Evolutionary conservation across 2,797 vertebrate species (phyloP).

Genomic region (Poliocrania exsul): DNA sequence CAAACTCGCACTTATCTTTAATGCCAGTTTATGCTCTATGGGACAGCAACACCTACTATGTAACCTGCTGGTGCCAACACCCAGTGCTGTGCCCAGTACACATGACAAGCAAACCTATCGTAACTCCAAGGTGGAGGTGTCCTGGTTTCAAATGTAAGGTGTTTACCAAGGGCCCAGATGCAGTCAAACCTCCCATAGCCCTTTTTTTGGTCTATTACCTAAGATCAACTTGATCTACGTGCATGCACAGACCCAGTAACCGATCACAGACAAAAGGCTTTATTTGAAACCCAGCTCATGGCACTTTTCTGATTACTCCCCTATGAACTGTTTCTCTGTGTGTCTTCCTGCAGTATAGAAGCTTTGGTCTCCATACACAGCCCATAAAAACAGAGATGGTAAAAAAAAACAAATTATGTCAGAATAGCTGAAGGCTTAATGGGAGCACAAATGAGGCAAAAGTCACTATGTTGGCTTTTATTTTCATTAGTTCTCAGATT

Average conservation of each 20-base stretch:
- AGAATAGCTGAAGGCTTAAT: constrained; percentile 34
- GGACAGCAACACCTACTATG: fast-evolving
- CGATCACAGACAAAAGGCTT: not conserved
- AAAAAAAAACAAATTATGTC: constrained; percentile 29
- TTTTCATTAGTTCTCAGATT: constrained; percentile 42
- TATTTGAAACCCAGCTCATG: not conserved
- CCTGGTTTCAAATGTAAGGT: not conserved
- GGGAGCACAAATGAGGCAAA: not conserved
- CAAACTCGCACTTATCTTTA: not conserved
- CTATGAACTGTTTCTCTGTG: not conserved
- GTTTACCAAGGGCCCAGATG: not conserved
- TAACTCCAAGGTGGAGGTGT: fast-evolving
- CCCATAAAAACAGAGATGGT: not conserved
- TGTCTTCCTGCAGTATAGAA: fast-evolving
- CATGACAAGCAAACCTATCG: not conserved
- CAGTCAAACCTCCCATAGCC: not conserved
- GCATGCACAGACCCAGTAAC: not conserved
- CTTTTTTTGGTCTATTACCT: not conserved
- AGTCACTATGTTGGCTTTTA: not conserved
- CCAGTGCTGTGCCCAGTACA: not conserved
- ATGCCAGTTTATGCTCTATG: not conserved
- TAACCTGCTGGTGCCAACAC: not conserved
- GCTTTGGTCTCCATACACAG: not conserved
- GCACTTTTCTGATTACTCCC: not conserved
- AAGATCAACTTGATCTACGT: fast-evolving